These are phyloP conservation scores for Flabesymbios commensalis DNA, from an alignment of 2,888 invertebrate genomes.

Conservation along the genomic window DNA sequence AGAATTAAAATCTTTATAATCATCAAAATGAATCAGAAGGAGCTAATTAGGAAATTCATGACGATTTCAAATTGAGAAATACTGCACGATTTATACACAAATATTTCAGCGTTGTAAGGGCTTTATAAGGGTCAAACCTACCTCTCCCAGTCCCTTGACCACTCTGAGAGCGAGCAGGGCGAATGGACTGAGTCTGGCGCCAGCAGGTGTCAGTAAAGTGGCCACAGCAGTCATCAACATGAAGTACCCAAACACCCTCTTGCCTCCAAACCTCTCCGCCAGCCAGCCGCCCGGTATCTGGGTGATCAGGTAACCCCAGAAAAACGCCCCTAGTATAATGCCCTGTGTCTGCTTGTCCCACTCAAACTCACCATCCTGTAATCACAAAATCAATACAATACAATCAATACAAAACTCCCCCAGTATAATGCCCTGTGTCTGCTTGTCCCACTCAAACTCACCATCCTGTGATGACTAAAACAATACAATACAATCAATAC, in stretches of 20 bases:
- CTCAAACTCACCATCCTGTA: slow-evolving; percentile 46
- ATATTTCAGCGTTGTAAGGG: too few relatives aligned
- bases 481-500: too few relatives aligned
- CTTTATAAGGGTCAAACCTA: too few relatives aligned
- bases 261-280: slow-evolving; percentile 84
- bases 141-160: slow-evolving; percentile 47
- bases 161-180: slow-evolving; percentile 44
- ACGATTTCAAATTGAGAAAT: too few relatives aligned
- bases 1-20: too few relatives aligned
- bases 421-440: slow-evolving; percentile 51
- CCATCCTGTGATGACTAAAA: slow-evolving; percentile 38
- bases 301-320: slow-evolving; percentile 58
- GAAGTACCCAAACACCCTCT: slow-evolving; percentile 64
- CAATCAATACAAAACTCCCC: slow-evolving; percentile 59
- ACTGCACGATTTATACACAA: too few relatives aligned
- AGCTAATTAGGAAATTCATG: too few relatives aligned
- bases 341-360: slow-evolving; percentile 54
- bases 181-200: slow-evolving; percentile 40
- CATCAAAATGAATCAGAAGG: too few relatives aligned
- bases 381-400: background rate
- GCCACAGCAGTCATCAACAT: slow-evolving; percentile 45
- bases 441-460: slow-evolving; percentile 52
- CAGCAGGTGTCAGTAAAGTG: slow-evolving; percentile 47
- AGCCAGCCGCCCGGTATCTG: slow-evolving; percentile 63
- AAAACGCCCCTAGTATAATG: slow-evolving; percentile 54